A percentile compares a stretch with the other conserved stretches of the same genome.
Conservation (phyloP, 2,888 invertebrate genomes). For the Drosophila meridionalis region DNA sequence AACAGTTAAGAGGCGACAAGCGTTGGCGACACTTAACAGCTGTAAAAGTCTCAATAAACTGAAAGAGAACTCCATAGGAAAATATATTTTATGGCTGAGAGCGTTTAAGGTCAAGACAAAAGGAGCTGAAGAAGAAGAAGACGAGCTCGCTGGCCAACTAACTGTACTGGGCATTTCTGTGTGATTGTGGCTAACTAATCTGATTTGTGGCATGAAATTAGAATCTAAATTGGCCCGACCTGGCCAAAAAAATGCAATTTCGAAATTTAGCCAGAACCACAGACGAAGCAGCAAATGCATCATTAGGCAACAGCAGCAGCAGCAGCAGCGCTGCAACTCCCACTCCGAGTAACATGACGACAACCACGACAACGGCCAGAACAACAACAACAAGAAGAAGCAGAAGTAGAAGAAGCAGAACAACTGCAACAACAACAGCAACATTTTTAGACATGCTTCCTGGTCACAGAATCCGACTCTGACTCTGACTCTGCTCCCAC, state of each 20-base stretch:
- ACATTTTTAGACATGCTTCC: conserved; percentile 76
- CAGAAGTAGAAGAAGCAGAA: not conserved
- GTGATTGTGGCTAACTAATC: conserved; percentile 64
- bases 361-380: conserved; percentile 55
- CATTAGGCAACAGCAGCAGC: conserved; percentile 65
- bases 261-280: conserved; percentile 18
- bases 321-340: conserved; percentile 31
- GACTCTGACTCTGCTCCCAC: not conserved
- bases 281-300: conserved; percentile 59
- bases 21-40: conserved; percentile 76
- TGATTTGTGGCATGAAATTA: conserved; percentile 76
- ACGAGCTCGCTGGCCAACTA: conserved; percentile 25
- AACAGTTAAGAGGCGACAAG: conserved; percentile 60
- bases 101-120: conserved; percentile 48
- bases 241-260: conserved; percentile 58
- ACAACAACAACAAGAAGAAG: conserved; percentile 24
- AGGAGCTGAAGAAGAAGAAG: not conserved
- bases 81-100: conserved; percentile 41
- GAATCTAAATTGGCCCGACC: conserved; percentile 71
- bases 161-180: conserved; percentile 61
- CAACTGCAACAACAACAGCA: conserved; percentile 21
- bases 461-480: conserved; percentile 48
- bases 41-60: conserved; percentile 38
- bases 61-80: conserved; percentile 9
- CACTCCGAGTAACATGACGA: conserved; percentile 61